phyloP scores from a whole-genome alignment of 2,113 vertebrate species.

The Globicephala melas region DNA sequence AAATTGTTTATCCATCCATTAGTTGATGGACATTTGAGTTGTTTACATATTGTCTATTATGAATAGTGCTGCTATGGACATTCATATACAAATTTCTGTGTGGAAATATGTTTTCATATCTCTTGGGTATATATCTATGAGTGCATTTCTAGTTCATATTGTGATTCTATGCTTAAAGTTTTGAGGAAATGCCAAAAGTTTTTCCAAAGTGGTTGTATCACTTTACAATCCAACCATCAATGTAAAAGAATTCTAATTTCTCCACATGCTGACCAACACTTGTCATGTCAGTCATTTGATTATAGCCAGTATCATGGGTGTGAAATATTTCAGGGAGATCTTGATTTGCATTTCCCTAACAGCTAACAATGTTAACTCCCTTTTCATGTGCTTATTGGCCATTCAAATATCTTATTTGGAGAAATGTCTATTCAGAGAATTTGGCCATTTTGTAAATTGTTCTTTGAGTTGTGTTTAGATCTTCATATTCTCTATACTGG shows the following conservation, averaged over 20 bases:
- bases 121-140: not conserved
- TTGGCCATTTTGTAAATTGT: not conserved
- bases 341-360: not conserved
- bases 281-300: not conserved
- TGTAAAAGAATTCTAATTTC: not conserved
- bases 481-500: not conserved
- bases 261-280: not conserved
- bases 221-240: not conserved
- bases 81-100: not conserved
- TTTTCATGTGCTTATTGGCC: not conserved
- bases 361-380: not conserved
- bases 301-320: not conserved
- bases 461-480: not conserved
- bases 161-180: not conserved
- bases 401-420: not conserved
- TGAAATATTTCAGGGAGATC: not conserved
- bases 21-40: not conserved
- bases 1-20: not conserved
- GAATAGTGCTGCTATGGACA: not conserved
- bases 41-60: not conserved
- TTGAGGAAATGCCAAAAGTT: not conserved
- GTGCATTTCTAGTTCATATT: not conserved
- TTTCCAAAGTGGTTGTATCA: not conserved
- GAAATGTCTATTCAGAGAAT: not conserved
- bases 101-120: not conserved